Conservation (phyloP, 2,113 vertebrate species). For the Phoxinus phoxinus region DNA sequence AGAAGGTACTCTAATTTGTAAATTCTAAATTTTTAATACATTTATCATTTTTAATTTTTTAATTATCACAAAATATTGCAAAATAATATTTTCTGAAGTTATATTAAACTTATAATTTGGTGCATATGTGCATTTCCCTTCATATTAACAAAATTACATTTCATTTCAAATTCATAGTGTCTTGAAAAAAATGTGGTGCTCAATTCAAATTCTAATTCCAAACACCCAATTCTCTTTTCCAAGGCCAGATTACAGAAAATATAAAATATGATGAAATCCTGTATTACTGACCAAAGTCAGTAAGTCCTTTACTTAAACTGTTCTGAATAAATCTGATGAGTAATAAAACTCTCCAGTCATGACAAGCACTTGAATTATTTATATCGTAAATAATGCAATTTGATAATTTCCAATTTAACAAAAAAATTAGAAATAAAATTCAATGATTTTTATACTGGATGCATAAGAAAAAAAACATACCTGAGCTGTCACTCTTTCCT, state of each 20-base stretch:
- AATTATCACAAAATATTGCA: background rate
- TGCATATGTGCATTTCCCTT: background rate
- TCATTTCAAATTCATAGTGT: too few species aligned
- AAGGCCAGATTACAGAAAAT: background rate
- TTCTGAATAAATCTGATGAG: background rate
- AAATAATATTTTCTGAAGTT: background rate
- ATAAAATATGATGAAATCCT: too few species aligned
- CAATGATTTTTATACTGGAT: background rate
- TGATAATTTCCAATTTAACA: background rate
- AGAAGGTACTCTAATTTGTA: background rate
- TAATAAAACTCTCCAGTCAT: background rate
- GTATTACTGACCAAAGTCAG: too few species aligned
- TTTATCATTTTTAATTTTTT: too few species aligned
- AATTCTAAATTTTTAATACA: background rate
- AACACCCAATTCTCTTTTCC: background rate
- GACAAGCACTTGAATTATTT: background rate
- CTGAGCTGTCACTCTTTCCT: conserved; percentile 87
- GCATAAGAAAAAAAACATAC: conserved; percentile 67
- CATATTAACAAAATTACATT: background rate
- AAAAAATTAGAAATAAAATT: background rate
- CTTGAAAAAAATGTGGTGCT: too few species aligned
- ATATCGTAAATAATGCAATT: background rate
- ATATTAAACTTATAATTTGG: background rate
- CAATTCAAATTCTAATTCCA: too few species aligned
- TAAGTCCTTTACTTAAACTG: background rate